Evolutionary conservation across 1,140 invertebrate species (phyloP), one percentile per base, ranked within the genome.

Genomic region (Lasioglossum baleicum): DNA sequence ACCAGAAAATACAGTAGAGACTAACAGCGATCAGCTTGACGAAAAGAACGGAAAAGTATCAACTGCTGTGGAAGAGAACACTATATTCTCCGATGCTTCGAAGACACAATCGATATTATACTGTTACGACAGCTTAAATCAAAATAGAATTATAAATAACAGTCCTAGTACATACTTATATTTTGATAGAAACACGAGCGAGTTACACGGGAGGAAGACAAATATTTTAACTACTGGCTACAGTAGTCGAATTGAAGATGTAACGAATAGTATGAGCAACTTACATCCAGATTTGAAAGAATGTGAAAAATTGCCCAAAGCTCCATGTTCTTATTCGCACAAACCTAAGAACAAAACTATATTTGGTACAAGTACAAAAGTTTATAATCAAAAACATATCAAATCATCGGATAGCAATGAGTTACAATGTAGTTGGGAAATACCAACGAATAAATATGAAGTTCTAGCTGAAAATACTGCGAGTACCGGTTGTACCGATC

Each of bases 31-130:
- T 1, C 17, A 56, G 17, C 26, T n/a, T 15, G 26, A 2, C 20
- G 26, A 60, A 7, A 13, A 60, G 0, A 7, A 10, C 20, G 0
- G 6, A 7, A 13, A 10, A 15, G 22, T 22, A 2, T 26, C 31
- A 26, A 22, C 11, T 56, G 64, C 22, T 11, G 13, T 4, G 31
- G 66, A 48, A 53, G 10, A 11, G 8, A 70, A 70, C 8, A 44
- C 42, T 13, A 15, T 60, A 7, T 31, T 44, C 20, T n/a, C 66
- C 35, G 15, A 10, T 31, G 17, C 3, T 10, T 42, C 67, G 15
- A 11, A 71, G 64, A 53, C 58, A 26, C 67, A 42, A 15, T 71
- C 75, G 7, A n/a, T 78, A 8, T 20, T 69, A 48, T 53, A 78
- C 20, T 63, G 40, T 51, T 70, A 42, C 35, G 26, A 77, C 13